Base-by-base conservation (phyloP, 2,797 vertebrate species). In the Ptychadena robeensis region DNA sequence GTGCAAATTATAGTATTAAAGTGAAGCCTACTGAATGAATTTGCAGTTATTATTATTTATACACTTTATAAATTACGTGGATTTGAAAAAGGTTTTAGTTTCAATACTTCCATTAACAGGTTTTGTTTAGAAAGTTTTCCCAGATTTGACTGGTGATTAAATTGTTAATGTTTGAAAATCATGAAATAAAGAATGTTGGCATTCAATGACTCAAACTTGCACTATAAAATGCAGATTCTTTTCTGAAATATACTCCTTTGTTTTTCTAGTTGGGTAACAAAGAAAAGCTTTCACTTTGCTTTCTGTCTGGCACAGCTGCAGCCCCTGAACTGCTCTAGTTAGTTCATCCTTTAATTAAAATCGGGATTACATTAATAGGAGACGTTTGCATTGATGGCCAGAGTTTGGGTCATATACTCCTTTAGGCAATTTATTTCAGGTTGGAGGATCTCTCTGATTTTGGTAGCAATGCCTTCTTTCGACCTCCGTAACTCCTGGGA, bases 401-500 rank as follows among this genome's bases (percentile, higher is more conserved):
- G 68, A 28, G 68, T 73, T 38, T 79, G 75, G 81, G 81, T 82
- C 74, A 82, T 35, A 77, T 77, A 35, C 61, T 77, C 74, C 81
- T 82, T 53, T n/a, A 25, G 73, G 81, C 81, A 82, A 78, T 78
- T 82, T 82, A 77, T 77, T 82, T 59, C 73, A 70, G 66, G 68
- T 64, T 78, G 81, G 77, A 48, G 68, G 71, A 81, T 67, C 63
- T 61, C 48, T 48, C 66, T 61, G 57, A 25, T 83, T 70, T 71
- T 61, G 53, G 67, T 78, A 11, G 37, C 70, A 77, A 77, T 71
- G 66, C 57, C 35, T 30, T 7, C 27, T 73, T 71, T 37, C 34
- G 32, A 83, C 37, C 77, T 35, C 9, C 70, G 10, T 61, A 27
- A 79, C 64, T 65, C 69, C 2, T 31, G 70, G 22, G 73, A 79